Evolutionary conservation across 1,140 invertebrate genomes (phyloP), one percentile per base, ranked within the genome.

Genomic region (Rhyacophila brunnea): DNA sequence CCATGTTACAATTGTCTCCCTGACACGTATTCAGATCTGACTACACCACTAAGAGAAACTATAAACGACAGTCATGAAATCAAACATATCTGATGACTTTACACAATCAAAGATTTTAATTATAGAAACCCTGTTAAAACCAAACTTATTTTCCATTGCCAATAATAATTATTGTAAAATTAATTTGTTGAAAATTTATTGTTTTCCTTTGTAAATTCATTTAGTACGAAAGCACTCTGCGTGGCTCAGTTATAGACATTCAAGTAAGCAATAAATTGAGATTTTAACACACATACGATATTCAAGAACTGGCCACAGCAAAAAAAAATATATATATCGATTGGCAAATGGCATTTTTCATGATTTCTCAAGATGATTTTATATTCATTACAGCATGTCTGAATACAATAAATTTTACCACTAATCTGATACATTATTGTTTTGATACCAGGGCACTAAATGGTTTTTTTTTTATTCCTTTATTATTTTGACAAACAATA

Each of bases 401-500:
- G 43, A 45, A 10, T 45, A 45, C 17, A 45, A 17, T 17, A n/a
- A 19, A 55, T 34, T 45, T 36, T 55, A 55, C 32, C 43, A 46
- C 60, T 57, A 62, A 57, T 58, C 54, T 53, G 54, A 57, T 43
- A 53, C 42, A 53, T 62, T 57, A 62, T 58, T 62, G 60, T 56
- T 61, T 61, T 35, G 45, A 56, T 45, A 52, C 53, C 59, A 62
- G 60, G 60, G 60, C 60, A 62, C 60, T 62, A 62, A 62, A 53
- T 58, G 60, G 60, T 62, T 57, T 58, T 51, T 56, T 56, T 56
- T 45, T 56, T 50, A 44, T 7, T 49, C 44, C 10, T 28, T 35
- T 45, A 4, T 40, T 15, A 6, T n/a, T 15, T 40, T 13, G 38
- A 40, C 38, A 40, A n/a, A 40, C 11, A 13, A 40, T 40, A 40